Percentiles rank a stretch among this genome's conserved stretches.
These are phyloP conservation scores for Belgica antarctica DNA, from an alignment of 2,888 invertebrate species.

Conservation along the genomic window DNA sequence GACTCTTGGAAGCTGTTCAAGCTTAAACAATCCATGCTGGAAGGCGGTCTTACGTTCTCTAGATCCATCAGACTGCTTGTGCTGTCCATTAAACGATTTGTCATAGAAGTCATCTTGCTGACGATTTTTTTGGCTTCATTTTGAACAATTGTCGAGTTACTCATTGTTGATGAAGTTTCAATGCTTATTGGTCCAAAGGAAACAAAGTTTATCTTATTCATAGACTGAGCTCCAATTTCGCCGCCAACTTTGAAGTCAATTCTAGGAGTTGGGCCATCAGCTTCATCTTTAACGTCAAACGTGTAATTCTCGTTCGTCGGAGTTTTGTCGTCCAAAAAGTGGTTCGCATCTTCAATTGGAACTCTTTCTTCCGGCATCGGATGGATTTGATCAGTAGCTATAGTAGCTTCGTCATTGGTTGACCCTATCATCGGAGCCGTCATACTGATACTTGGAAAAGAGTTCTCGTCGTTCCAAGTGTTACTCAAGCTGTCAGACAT, in stretches of 20 bases:
- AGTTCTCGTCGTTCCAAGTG: slow-evolving; percentile 79
- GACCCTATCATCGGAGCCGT: slow-evolving; percentile 71
- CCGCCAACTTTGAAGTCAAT: slow-evolving; percentile 52
- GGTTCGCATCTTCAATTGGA: background rate
- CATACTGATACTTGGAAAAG: slow-evolving; percentile 77
- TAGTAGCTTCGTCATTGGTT: slow-evolving; percentile 60
- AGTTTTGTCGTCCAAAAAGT: slow-evolving; percentile 50
- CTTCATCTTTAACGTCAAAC: background rate
- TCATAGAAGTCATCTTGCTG: slow-evolving; percentile 58
- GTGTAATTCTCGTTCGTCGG: slow-evolving; percentile 50
- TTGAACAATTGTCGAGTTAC: slow-evolving; percentile 70
- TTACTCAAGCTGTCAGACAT: slow-evolving; percentile 58
- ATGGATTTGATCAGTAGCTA: slow-evolving; percentile 51
- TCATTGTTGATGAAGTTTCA: slow-evolving; percentile 62
- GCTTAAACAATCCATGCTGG: slow-evolving; percentile 69
- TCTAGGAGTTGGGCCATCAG: slow-evolving; percentile 44
- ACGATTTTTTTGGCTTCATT: slow-evolving; percentile 74
- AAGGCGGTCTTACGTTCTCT: slow-evolving; percentile 74
- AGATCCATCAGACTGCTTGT: slow-evolving; percentile 67
- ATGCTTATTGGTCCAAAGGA: slow-evolving; percentile 54
- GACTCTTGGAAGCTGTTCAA: slow-evolving; percentile 58
- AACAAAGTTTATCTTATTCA: slow-evolving; percentile 44
- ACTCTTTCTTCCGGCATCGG: slow-evolving; percentile 23
- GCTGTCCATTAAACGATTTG: slow-evolving; percentile 60
- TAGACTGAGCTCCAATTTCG: slow-evolving; percentile 48